Base-by-base conservation (phyloP, 1,140 invertebrate species). In the Stratiolaelaps scimitus region DNA sequence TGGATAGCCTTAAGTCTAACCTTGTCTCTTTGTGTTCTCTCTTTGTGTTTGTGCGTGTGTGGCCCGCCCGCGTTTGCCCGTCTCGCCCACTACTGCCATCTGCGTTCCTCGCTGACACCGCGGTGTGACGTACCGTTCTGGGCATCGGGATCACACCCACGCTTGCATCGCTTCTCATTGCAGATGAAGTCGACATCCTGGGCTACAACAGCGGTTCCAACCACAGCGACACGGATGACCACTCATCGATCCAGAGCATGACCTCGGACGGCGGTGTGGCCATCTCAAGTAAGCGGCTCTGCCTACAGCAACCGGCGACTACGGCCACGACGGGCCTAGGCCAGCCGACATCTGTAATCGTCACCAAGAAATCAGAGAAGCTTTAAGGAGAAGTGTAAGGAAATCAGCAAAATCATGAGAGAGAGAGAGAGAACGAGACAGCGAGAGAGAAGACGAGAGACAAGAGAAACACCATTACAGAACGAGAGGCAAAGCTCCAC, bases 121-220 rank as follows among this genome's bases (percentile, higher is more conserved):
- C 5, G 34, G n/a, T n/a, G n/a, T n/a, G n/a, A n/a, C n/a, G n/a
- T n/a, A n/a, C n/a, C n/a, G n/a, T n/a, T n/a, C 10, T 40, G 34
- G 34, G 4, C 10, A 40, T 40, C 34, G 34, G 34, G 5, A 40
- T 40, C 34, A 40, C 34, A 60, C n/a, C 1, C 26, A 60, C 53
- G 15, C 23, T 20, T 34, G n/a, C 20, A 29, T 60, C 15, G 19
- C 15, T 28, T 48, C 13, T 4, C 26, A 60, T 81, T 84, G 1
- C 82, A 89, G 87, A 90, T 80, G 87, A 89, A 78, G 85, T 89
- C 69, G 87, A 89, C 77, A 86, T 89, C 70, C 85, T 87, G 72
- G 87, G 87, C 64, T 88, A 87, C 78, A 85, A 84, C 72, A 60
- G 53, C 53, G 53, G 53, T 34, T 88, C 86, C 76, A 86, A 84